Base-by-base conservation (phyloP, 2,888 invertebrate species). In the Parnassius smintheus region DNA sequence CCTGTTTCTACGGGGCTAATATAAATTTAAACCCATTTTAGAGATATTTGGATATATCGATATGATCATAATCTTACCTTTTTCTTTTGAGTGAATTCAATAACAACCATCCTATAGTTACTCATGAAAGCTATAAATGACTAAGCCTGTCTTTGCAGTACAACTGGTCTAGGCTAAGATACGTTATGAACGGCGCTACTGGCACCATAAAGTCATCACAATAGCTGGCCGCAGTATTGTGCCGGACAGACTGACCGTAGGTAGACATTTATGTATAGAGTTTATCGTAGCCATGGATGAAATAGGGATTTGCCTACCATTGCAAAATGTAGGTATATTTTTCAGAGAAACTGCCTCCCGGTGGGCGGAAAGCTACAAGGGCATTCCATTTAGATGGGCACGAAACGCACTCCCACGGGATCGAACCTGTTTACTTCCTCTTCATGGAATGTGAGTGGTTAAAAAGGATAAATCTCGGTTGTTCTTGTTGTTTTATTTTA, bases 361-460 rank as follows among this genome's bases (percentile, higher is more conserved):
- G 57, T 66, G 62, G 58, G 65, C 57, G 67, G 56, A 53, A 65
- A 61, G 45, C 54, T 67, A 75, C 75, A 76, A 59, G 75, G 68
- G 62, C 69, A 66, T 72, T 76, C 75, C 75, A 75, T 76, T 76
- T 74, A 69, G 70, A 66, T 58, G 68, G 69, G 69, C 69, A 63
- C 65, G 68, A 68, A 66, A 67, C 65, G 63, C 60, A 52, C 49
- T 67, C 72, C 68, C 72, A 54, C 49, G 72, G 69, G 72, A 68
- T 61, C 59, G 67, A 68, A 70, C 70, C 70, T 66, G 68, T 57
- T 65, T 60, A 66, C 66, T 59, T 56, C 50, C 55, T 63, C 61
- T 65, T 61, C 53, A 61, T 65, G 62, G 42, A 60, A 66, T 44
- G 13, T 42, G 52, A 25, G 60, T 67, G 69, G 67, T 65, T 71